Conservation (phyloP, 1,140 invertebrate species). For the Zophobas morio region DNA sequence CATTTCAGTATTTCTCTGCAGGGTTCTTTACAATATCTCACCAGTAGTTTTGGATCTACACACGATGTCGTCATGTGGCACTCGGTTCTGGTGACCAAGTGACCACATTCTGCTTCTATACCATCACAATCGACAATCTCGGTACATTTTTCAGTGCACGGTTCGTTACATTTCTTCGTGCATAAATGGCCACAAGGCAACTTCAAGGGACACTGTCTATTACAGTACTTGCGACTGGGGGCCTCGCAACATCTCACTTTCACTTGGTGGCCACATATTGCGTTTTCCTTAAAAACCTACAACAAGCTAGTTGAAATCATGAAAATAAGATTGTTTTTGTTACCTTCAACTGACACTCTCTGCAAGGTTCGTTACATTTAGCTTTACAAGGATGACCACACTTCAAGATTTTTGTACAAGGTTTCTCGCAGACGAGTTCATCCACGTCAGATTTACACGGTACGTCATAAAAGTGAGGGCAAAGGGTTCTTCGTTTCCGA, state of each 20-base stretch:
- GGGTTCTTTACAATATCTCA: slow-evolving; percentile 66
- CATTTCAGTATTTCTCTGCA: slow-evolving; percentile 71
- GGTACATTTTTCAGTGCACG: slow-evolving; percentile 66
- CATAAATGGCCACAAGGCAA: slow-evolving; percentile 70
- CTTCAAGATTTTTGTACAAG: slow-evolving; percentile 67
- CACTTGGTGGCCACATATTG: slow-evolving; percentile 67
- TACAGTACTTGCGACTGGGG: slow-evolving; percentile 63
- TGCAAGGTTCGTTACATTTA: slow-evolving; percentile 68
- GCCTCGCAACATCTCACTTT: slow-evolving; percentile 63
- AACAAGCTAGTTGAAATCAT: neutral
- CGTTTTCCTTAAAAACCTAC: slow-evolving; percentile 67
- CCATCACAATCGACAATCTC: slow-evolving; percentile 51
- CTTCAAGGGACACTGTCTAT: slow-evolving; percentile 62
- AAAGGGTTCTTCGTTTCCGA: slow-evolving; percentile 67
- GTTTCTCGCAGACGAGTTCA: slow-evolving; percentile 65
- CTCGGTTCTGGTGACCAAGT: slow-evolving; percentile 65
- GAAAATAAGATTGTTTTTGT: neutral
- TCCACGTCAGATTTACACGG: slow-evolving; percentile 67
- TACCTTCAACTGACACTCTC: slow-evolving; percentile 65
- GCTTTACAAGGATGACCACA: slow-evolving; percentile 71
- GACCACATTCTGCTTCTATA: slow-evolving; percentile 67
- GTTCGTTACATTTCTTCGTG: slow-evolving; percentile 62
- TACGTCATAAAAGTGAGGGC: slow-evolving; percentile 67
- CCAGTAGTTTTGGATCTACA: slow-evolving; percentile 47
- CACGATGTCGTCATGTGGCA: slow-evolving; percentile 60